Evolutionary conservation across 2,888 invertebrate genomes (phyloP).

Genomic region (Ochlodes sylvanus): DNA sequence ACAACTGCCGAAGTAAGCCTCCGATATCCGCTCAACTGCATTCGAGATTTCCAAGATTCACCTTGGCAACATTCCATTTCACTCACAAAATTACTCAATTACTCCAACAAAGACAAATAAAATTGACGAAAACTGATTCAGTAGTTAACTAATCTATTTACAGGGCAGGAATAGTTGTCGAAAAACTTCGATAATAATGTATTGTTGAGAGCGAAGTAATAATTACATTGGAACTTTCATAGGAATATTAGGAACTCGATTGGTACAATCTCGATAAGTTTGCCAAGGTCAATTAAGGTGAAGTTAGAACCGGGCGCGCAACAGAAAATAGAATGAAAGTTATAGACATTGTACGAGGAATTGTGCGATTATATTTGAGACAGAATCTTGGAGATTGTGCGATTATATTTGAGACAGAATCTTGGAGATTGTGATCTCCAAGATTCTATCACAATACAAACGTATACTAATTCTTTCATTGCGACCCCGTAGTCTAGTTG

Average conservation of each 20-base stretch:
- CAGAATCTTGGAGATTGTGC: not conserved
- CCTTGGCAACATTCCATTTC: conserved; percentile 9
- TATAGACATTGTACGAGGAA: not conserved
- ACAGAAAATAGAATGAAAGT: not conserved
- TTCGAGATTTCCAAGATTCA: not conserved
- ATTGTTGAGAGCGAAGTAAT: conserved; percentile 7
- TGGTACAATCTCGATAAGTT: conserved; percentile 11
- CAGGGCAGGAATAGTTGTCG: not conserved
- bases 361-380: not conserved
- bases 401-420: too few species aligned
- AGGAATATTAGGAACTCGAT: conserved; percentile 15
- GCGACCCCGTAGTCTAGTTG: too few species aligned
- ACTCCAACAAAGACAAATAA: not conserved
- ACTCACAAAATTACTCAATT: not conserved
- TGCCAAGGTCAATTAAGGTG: conserved; percentile 17
- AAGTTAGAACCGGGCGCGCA: not conserved
- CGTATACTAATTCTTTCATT: too few species aligned
- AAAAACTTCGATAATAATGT: conserved; percentile 1
- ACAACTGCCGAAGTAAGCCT: too few species aligned
- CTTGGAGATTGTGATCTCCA: too few species aligned
- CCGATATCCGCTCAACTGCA: not conserved
- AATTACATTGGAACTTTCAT: conserved; percentile 19
- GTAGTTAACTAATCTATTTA: conserved; percentile 7
- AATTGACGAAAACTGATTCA: conserved; percentile 15
- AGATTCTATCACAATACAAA: too few species aligned